Evolutionary conservation across 2,888 invertebrate species (phyloP), one percentile per base, ranked within the genome.

Genomic region (Ornithoptera alexandrae): DNA sequence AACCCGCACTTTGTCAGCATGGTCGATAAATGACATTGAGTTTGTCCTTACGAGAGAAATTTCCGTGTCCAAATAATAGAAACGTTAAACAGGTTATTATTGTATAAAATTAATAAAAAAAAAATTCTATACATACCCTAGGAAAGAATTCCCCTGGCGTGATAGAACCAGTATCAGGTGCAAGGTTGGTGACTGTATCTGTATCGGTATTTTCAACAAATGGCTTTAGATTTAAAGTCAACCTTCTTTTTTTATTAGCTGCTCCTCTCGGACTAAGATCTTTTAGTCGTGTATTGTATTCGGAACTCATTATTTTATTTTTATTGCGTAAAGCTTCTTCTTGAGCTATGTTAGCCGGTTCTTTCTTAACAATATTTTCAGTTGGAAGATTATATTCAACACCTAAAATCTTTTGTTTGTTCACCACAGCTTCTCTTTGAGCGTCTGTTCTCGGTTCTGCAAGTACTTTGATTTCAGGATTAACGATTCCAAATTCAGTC

Each of bases 361-460:
- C 85, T 24, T 81, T 86, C 67, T 77, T 81, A 30, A 70, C 62
- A 18, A 73, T 15, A 18, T 71, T 70, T 72, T 82, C 81, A 0
- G 78, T 58, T 7, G 91, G 89, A 3, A 93, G 81, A 67, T 93
- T 94, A 73, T 93, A 95, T 79, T 95, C 95, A 0, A 94, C 93
- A 5, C 93, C 92, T 69, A 95, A 80, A 1, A 95, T 90, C 82
- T 93, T 94, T 24, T 94, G 78, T 81, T 94, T 94, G 76, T 95
- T 95, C 65, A 88, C 82, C 72, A 95, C 85, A 0, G 95, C 94
- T 69, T 94, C 94, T 18, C 92, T 94, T 70, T 95, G 91, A 2
- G 93, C 93, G 3, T 92, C 89, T 0, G 89, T 91, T 72, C 74
- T 80, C 0, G 90, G 86, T 74, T 84, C 84, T 0, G 57, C 17